These are phyloP conservation scores for Planiliza haematocheilus DNA, from an alignment of 2,113 vertebrate genomes.

Conservation along the genomic window DNA sequence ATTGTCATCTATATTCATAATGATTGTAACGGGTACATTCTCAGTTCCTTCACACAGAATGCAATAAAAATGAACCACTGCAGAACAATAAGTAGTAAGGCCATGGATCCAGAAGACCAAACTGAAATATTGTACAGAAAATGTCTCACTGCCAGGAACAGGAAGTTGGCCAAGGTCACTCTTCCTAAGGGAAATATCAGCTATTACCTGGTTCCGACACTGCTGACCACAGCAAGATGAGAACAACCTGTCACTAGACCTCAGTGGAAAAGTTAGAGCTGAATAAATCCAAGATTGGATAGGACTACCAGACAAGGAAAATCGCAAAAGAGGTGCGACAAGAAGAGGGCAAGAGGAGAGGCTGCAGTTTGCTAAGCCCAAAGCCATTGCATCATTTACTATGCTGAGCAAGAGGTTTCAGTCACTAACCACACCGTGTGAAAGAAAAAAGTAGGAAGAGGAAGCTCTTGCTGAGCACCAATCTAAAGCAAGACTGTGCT, in stretches of 20 bases:
- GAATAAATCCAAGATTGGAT: slow-evolving; percentile 5
- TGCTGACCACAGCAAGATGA: slow-evolving; percentile 41
- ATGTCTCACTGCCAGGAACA: slow-evolving; percentile 1
- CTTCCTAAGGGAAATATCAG: slow-evolving; percentile 21
- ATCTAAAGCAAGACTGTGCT: neutral
- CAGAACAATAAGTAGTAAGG: slow-evolving; percentile 1
- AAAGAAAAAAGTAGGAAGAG: slow-evolving; percentile 3
- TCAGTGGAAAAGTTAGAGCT: slow-evolving; percentile 14
- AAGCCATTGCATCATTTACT: slow-evolving; percentile 32
- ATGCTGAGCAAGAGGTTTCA: slow-evolving; percentile 2
- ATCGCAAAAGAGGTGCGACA: neutral
- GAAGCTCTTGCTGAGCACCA: slow-evolving; percentile 10
- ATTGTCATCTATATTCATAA: neutral
- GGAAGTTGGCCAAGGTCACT: slow-evolving; percentile 19
- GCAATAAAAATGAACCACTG: neutral
- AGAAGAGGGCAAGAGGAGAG: neutral
- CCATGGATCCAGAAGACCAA: neutral
- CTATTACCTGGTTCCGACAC: neutral
- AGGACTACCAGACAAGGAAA: neutral
- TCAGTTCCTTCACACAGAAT: neutral
- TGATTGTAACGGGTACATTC: neutral
- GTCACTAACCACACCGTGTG: slow-evolving; percentile 26
- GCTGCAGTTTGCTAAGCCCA: neutral
- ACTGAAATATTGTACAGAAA: neutral
- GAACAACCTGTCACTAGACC: neutral